Base-by-base conservation (phyloP, 2,888 invertebrate species). In the Philhelius pedissequus region DNA sequence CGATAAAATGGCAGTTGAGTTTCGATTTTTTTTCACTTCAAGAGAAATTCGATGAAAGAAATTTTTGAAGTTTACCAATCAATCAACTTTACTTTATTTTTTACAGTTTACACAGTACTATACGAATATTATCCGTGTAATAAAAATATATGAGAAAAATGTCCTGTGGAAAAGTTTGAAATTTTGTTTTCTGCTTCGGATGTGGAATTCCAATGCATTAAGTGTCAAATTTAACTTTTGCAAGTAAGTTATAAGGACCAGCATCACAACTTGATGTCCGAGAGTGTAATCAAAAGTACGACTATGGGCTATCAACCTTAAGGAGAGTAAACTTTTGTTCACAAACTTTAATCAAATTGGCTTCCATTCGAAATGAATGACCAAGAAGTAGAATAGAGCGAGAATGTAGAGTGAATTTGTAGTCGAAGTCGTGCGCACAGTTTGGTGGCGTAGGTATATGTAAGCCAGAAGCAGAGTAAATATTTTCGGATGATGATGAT, bases 311-410 rank as follows among this genome's bases (percentile, higher is more conserved):
- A 52, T 52, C 50, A 52, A 40, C 25, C 35, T 2, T 30, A 62
- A 62, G 43, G 3, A 27, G 45, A 64, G 38, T 20, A 45, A 82
- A 74, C 70, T 83, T 83, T 83, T 78, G 74, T 83, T 75, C 69
- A 66, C 50, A 74, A 83, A 83, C 83, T 83, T 79, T 70, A 79
- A 83, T 83, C 83, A 83, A 79, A 83, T 75, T 83, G 83, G 64
- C 79, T 70, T 79, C 38, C 48, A 35, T 58, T 66, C 43, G 64
- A 54, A 52, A 52, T 52, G 54, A 62, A 48, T 77, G 60, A 25
- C 30, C 43, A 18, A 13, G 13, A 11, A 15, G 30, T 4, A 50
- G n/a, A 50, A 32, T 38, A 5, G 30, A 32, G 13, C 18, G 27
- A 5, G 7, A 38, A 5, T 43, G 43, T 25, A 13, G 11, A 13